Conservation (phyloP, 2,113 vertebrate genomes). For the Anolis carolinensis region DNA sequence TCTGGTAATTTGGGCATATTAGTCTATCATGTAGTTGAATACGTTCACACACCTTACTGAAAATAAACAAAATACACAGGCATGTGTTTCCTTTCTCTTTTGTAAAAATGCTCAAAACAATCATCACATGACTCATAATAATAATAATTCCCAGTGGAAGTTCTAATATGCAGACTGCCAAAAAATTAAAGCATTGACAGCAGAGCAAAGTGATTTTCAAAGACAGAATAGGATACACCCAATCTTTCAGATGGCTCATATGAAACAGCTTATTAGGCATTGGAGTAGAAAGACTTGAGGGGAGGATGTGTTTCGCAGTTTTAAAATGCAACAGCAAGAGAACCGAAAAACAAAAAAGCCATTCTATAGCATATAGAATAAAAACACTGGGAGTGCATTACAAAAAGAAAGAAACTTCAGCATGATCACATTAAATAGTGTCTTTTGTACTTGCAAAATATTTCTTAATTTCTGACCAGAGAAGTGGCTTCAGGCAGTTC, state of each 20-base stretch:
- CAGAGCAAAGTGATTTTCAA: neutral
- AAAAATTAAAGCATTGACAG: neutral
- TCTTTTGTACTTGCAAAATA: constrained; percentile 1
- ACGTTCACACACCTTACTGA: neutral
- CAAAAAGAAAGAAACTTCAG: neutral
- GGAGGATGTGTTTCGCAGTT: neutral
- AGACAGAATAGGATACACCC: neutral
- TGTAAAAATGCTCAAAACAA: neutral
- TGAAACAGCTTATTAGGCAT: neutral
- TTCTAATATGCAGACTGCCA: neutral
- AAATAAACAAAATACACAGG: neutral
- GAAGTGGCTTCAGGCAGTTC: neutral
- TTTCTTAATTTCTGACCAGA: neutral
- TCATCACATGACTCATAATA: neutral
- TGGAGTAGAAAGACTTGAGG: neutral
- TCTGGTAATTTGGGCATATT: neutral
- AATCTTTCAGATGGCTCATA: neutral
- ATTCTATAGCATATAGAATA: neutral
- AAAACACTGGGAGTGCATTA: neutral
- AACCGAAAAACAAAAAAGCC: neutral
- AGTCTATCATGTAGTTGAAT: too few relatives aligned
- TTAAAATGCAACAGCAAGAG: neutral
- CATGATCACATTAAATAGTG: neutral
- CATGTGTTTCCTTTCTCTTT: neutral
- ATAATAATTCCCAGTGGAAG: neutral